Base-by-base conservation (phyloP, 1,140 invertebrate genomes). In the Zaprionus kolodkinae region DNA sequence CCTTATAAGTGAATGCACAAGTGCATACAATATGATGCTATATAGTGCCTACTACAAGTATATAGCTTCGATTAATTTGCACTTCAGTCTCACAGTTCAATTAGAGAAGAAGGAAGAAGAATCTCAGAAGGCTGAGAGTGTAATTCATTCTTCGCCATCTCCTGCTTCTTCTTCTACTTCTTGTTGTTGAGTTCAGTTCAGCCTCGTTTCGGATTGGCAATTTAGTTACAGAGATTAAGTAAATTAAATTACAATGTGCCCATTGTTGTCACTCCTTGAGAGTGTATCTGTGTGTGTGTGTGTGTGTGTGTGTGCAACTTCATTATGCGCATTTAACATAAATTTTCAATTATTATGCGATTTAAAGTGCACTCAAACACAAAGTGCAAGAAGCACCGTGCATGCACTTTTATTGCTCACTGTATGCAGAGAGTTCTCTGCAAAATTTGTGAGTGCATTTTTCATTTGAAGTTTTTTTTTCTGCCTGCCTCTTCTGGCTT, bases 301-400 rank as follows among this genome's bases (percentile, higher is more conserved):
- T 79, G 52, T 61, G 55, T 72, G 69, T 50, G 50, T 55, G 74
- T 69, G 60, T 65, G 67, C 68, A 76, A 79, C 83, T 84, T 87
- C 84, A 87, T 87, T 87, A 87, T 87, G 64, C 78, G 84, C 80
- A 87, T 87, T 87, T 84, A 88, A 80, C 84, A 87, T 84, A 78
- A 83, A 87, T 88, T 79, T 87, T 84, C 84, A 87, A 87, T 87
- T 87, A 88, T 84, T 87, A 79, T 87, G 83, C 84, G 83, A 87
- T 87, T 87, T 72, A 88, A 82, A 87, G 80, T 88, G 79, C 79
- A 83, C 72, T 66, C 45, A 50, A 25, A 45, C n/a, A 3, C 40
- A 45, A 45, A 45, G 40, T 45, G 40, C 40, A 40, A 17, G 45
- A 17, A 5, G 30, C 45, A 12, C 45, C 17, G 69, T 43, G n/a